These are phyloP conservation scores for Doryteuthis pealeii DNA, from an alignment of 1,140 invertebrate genomes.

Conservation along the genomic window DNA sequence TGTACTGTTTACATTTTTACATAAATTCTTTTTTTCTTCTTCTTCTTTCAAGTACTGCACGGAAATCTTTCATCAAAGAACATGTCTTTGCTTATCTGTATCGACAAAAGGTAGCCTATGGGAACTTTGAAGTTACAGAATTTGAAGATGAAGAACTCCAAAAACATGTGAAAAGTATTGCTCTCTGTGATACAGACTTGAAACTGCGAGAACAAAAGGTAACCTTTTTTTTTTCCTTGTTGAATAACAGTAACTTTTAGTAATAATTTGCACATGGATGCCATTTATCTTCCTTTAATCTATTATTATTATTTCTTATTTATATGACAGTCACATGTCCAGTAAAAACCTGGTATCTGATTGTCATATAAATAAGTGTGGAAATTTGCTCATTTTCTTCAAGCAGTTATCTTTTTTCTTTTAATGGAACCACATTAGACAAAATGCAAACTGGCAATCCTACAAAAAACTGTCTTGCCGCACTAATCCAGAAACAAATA, in stretches of 20 bases:
- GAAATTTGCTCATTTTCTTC: no score
- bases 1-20: no score
- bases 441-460: no score
- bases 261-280: not conserved
- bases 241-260: not conserved
- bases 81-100: conserved; percentile 40
- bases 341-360: no score
- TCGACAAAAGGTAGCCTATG: conserved; percentile 37
- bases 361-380: no score
- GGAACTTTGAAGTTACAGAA: conserved; percentile 44
- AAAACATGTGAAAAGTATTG: conserved; percentile 46
- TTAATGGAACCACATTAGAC: no score
- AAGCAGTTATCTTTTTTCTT: no score
- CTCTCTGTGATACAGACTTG: conserved; percentile 46
- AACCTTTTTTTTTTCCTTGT: conserved; percentile 1
- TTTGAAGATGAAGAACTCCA: conserved; percentile 48
- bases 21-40: no score
- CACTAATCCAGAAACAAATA: no score
- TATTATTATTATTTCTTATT: not conserved
- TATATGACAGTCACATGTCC: no score
- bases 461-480: no score
- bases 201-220: conserved; percentile 35
- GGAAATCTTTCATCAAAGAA: conserved; percentile 36
- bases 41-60: conserved; percentile 42
- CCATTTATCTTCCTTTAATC: not conserved